Percentiles rank a stretch among this genome's conserved stretches.
These are phyloP conservation scores for Aurelia sp. DNA, from an alignment of 30 jellyfish, hydroid and myxozoan species.

Conservation along the genomic window DNA sequence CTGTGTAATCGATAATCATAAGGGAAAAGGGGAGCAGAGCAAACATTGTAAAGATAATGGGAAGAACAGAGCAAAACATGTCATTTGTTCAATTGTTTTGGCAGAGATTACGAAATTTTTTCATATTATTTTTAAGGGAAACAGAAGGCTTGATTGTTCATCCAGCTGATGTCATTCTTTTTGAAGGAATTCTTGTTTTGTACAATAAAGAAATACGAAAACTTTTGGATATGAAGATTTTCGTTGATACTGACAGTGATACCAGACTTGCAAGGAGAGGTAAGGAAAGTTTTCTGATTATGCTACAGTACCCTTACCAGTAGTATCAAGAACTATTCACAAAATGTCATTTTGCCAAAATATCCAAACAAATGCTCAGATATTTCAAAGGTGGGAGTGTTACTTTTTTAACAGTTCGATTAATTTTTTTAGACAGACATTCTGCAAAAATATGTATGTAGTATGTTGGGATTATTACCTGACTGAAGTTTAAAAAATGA, in stretches of 20 bases:
- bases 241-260: constrained; percentile 96
- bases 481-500: too few species aligned
- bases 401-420: too few species aligned
- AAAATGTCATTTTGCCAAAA: too few species aligned
- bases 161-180: constrained; percentile 95
- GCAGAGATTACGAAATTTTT: background rate
- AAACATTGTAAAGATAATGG: background rate
- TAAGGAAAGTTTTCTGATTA: background rate
- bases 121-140: constrained; percentile 34
- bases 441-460: too few species aligned
- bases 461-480: too few species aligned
- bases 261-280: constrained; percentile 97
- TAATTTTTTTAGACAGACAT: too few species aligned
- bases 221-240: constrained; percentile 82
- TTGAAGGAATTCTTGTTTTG: constrained; percentile 93
- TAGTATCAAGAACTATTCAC: too few species aligned
- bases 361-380: too few species aligned
- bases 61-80: background rate
- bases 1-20: background rate
- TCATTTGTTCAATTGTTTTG: background rate
- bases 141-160: constrained; percentile 63
- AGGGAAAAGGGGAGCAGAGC: background rate
- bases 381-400: too few species aligned
- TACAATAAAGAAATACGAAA: constrained; percentile 81
- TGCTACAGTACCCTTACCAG: too few species aligned